A percentile compares a stretch with the other conserved stretches of the same genome.
Evolutionary conservation across 2,797 vertebrate species (phyloP).

Genomic region (Triplophysa bombifrons): DNA sequence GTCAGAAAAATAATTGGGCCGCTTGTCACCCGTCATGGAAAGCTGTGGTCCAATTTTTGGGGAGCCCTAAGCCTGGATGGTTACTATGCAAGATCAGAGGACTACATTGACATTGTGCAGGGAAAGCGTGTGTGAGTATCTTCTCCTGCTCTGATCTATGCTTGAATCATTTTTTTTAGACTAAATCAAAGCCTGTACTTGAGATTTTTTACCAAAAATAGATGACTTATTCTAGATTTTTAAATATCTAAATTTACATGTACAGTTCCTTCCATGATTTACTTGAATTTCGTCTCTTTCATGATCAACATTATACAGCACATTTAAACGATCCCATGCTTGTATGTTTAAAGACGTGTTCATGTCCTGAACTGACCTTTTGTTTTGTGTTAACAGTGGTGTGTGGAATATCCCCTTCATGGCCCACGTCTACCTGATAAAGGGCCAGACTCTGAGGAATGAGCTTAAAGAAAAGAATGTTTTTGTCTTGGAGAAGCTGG

Average conservation of each 20-base stretch:
- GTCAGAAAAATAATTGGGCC: constrained; percentile 94
- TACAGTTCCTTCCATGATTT: too few relatives aligned
- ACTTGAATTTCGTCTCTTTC: too few relatives aligned
- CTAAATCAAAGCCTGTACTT: not conserved
- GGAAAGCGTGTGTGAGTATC: constrained; percentile 91
- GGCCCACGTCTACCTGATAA: constrained; percentile 93
- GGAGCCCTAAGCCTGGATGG: constrained; percentile 94
- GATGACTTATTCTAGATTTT: too few relatives aligned
- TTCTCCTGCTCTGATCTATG: constrained; percentile 9
- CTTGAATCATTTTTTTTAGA: not conserved
- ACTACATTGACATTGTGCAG: constrained; percentile 97
- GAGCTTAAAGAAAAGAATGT: constrained; percentile 92
- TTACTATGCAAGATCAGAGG: constrained; percentile 96
- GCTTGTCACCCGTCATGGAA: constrained; percentile 91
- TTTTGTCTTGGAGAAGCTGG: constrained; percentile 92
- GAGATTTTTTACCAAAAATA: too few relatives aligned
- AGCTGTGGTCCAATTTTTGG: constrained; percentile 99
- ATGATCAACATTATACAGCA: too few relatives aligned
- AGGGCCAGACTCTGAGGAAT: constrained; percentile 84
- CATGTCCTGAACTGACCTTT: not conserved
- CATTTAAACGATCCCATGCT: too few relatives aligned
- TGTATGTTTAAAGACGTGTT: too few relatives aligned
- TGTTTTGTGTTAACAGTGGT: constrained; percentile 74
- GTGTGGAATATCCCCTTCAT: constrained; percentile 97
- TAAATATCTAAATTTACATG: too few relatives aligned